Percentiles rank a stretch among this genome's conserved stretches.
Conservation (phyloP, 2,113 vertebrate genomes). For the Nibea albiflora region DNA sequence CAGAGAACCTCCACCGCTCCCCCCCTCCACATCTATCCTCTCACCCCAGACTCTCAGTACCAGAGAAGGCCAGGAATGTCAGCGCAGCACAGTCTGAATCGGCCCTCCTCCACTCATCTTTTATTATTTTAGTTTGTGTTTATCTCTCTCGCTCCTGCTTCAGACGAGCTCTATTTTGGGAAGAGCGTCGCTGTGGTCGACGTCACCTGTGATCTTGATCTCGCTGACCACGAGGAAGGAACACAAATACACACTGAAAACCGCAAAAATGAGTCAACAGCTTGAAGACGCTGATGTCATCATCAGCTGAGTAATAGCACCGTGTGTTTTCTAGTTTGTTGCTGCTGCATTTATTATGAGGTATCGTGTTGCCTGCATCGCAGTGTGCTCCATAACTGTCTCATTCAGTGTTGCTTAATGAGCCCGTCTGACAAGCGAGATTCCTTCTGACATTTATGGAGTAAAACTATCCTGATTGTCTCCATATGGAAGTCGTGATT, state of each 20-base stretch:
- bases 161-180: not conserved
- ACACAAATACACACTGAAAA: slow-evolving; percentile 5
- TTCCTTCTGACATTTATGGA: slow-evolving; percentile 49
- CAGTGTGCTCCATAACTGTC: slow-evolving; percentile 16
- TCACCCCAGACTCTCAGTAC: slow-evolving; percentile 52
- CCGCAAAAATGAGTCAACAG: slow-evolving; percentile 8
- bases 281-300: not conserved
- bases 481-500: slow-evolving; percentile 67
- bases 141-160: not conserved
- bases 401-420: slow-evolving; percentile 45
- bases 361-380: not conserved
- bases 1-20: slow-evolving; percentile 43
- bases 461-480: slow-evolving; percentile 63
- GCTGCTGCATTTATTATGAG: not conserved
- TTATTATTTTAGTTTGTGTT: slow-evolving; percentile 13
- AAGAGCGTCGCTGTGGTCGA: slow-evolving; percentile 14
- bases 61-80: slow-evolving; percentile 80
- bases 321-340: slow-evolving; percentile 6
- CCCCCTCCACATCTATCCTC: slow-evolving; percentile 63
- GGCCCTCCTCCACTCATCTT: slow-evolving; percentile 36
- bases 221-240: not conserved
- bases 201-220: slow-evolving; percentile 36
- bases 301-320: slow-evolving; percentile 8
- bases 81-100: slow-evolving; percentile 39
- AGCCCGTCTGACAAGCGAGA: slow-evolving; percentile 36